Evolutionary conservation across 1,140 invertebrate genomes (phyloP), one percentile per base, ranked within the genome.

Genomic region (Luehdorfia chinensis): DNA sequence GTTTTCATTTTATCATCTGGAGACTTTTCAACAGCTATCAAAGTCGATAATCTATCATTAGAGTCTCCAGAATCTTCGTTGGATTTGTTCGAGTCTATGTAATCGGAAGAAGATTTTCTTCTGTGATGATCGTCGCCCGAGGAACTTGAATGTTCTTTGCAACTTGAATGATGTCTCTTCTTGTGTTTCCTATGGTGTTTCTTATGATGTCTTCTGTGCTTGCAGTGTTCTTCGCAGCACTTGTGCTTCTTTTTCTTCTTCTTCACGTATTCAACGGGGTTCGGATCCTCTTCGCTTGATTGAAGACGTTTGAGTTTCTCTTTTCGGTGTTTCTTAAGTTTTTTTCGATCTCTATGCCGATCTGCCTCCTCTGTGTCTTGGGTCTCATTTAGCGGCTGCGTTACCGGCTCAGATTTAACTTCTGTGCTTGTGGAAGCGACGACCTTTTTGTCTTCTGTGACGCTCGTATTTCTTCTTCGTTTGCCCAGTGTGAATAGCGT

Each of bases 121-220:
- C 95, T 97, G 7, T 95, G 67, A 55, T 94, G 92, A 55, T 93
- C 88, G 27, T 88, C 84, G 1, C 93, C 93, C 0, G 95, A 95
- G 12, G 96, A 88, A 76, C 96, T 95, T 3, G 94, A 93, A 7
- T 94, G 94, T 75, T 96, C 95, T 84, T 95, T 95, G 66, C 92
- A 93, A 55, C 90, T 93, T 27, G 94, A 94, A 41, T 93, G 92
- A 75, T 93, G 92, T 64, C 94, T 91, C 58, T 94, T 94, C 57
- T 92, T 91, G 67, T 95, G 93, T 83, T 94, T 94, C 50, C 91
- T 90, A 50, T 93, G 84, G 21, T 86, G 92, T 66, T 93, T 94
- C 64, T 93, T 92, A 58, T 93, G 92, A 59, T 92, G 92, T 70
- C 89, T 89, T 25, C 90, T 88, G 55, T 94, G 93, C 54, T 92